phyloP scores from a whole-genome alignment of 2,888 invertebrate genomes.

The Rhopalosiphum nymphaeae region DNA sequence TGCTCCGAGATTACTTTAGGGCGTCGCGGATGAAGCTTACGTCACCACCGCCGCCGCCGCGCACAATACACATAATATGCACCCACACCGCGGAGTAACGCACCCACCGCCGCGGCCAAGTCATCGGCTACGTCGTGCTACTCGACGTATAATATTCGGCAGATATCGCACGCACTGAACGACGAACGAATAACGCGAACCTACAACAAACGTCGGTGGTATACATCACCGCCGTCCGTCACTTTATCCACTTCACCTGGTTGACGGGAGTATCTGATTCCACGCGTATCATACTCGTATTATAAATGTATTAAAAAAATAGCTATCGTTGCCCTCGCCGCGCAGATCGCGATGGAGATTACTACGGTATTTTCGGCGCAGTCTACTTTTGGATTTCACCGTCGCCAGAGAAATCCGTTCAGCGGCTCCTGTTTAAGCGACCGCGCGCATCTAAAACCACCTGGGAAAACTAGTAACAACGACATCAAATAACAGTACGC shows the following conservation, averaged over 20 bases:
- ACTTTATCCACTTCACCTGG: not conserved
- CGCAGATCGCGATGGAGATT: not conserved
- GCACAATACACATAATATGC: not conserved
- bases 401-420: not conserved
- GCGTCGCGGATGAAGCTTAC: not conserved
- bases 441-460: not conserved
- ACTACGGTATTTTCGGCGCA: not conserved
- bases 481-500: not conserved
- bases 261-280: conserved; percentile 1
- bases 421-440: not conserved
- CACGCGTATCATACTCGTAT: not conserved
- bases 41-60: not conserved
- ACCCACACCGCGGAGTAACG: not conserved
- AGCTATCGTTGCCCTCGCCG: not conserved
- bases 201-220: not conserved
- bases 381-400: conserved; percentile 31
- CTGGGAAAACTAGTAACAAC: not conserved
- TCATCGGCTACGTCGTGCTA: not conserved
- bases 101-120: not conserved
- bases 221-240: not conserved
- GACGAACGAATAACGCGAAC: not conserved
- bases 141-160: not conserved
- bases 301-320: not conserved
- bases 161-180: not conserved
- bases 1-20: not conserved